Base-by-base conservation (phyloP, 2,888 invertebrate genomes). In the Furcula furcula region DNA sequence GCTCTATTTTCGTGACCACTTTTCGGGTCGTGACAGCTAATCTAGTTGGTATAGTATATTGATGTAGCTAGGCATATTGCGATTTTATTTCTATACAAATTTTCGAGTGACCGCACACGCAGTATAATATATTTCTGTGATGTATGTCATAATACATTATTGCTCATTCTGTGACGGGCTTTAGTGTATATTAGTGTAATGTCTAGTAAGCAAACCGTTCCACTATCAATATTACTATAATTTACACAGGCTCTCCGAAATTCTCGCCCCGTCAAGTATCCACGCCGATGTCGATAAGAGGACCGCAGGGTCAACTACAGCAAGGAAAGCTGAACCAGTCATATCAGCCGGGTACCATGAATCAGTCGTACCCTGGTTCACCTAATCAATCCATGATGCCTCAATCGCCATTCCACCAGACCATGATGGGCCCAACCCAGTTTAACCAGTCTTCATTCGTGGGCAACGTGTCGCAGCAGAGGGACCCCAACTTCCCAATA, bases 261-360 rank as follows among this genome's bases (percentile, higher is more conserved):
- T 89, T 89, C 43, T 74, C 84, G 3, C 89, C 89, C 0, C 79
- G 86, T 1, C 88, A 89, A 70, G 76, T 89, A 66, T 89, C 89
- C 0, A 89, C 89, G 1, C 89, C 89, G 0, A 85, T 89, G 87
- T 67, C 77, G 1, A 60, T 71, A 31, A 66, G 87, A 51, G 80
- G 76, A 7, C 73, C 69, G 1, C 84, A 81, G 43, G 76, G 72
- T 1, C 81, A 76, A 56, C 55, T 77, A 3, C 80, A 76, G 20
- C 68, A 68, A 13, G 75, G 69, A 1, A 76, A 76, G 49, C 40
- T 78, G 32, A 83, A 82, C 46, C 85, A 81, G 20, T 79, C 85
- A 0, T 84, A 76, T 42, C 84, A 81, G 44, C 69, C 66, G 25
- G 61, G 64, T 1, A 70, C 62, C 31, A 64, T 76, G 55, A 82